Conservation (phyloP, 2,113 vertebrate species). For the Cathartes aura region DNA sequence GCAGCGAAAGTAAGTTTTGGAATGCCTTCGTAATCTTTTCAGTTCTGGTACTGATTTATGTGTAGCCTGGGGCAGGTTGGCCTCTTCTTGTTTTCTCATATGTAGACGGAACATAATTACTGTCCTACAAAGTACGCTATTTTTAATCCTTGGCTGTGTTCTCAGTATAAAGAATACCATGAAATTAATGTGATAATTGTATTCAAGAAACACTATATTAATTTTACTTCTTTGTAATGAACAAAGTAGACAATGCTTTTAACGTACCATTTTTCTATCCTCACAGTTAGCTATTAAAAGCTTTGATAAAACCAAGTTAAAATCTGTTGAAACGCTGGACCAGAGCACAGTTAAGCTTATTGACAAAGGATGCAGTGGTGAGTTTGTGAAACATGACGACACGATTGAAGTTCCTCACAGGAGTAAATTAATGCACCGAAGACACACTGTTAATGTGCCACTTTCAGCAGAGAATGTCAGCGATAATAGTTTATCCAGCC, state of each 20-base stretch:
- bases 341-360: not conserved
- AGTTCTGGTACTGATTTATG: not conserved
- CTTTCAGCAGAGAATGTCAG: not conserved
- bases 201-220: not conserved
- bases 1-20: not conserved
- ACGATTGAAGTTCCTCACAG: not conserved
- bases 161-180: not conserved
- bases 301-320: constrained; percentile 70
- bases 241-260: not conserved
- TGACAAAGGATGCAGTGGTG: not conserved
- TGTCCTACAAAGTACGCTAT: not conserved
- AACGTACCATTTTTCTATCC: not conserved
- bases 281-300: constrained; percentile 73
- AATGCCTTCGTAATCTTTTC: not conserved
- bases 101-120: not conserved
- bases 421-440: constrained; percentile 68
- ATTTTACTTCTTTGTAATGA: not conserved
- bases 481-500: not conserved
- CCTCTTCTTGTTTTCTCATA: not conserved
- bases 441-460: constrained; percentile 72
- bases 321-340: constrained; percentile 63
- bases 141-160: not conserved
- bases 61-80: not conserved
- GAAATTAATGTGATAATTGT: not conserved
- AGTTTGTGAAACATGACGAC: not conserved